Percentiles rank a stretch among this genome's conserved stretches.
These are phyloP conservation scores for Nasonia longicornis DNA, from an alignment of 1,140 invertebrate genomes.

Conservation along the genomic window DNA sequence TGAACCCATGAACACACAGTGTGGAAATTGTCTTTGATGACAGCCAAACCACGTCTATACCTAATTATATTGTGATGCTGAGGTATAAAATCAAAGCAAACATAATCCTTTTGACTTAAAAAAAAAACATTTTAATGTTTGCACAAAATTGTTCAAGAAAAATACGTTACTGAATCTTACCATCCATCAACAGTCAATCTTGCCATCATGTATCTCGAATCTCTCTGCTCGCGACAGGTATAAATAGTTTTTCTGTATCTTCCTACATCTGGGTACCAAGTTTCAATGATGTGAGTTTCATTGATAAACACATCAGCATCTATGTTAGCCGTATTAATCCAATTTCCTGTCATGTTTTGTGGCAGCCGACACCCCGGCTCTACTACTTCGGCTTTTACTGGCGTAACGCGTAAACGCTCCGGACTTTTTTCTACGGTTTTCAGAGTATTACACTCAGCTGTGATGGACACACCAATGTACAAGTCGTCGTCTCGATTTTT, in stretches of 20 bases:
- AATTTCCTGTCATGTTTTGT: slow-evolving; percentile 92
- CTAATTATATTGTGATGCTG: slow-evolving; percentile 96
- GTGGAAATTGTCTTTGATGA: slow-evolving; percentile 89
- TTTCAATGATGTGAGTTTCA: slow-evolving; percentile 96
- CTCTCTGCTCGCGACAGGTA: slow-evolving; percentile 91
- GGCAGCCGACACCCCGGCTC: slow-evolving; percentile 91
- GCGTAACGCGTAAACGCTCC: slow-evolving; percentile 87
- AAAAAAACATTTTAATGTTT: slow-evolving; percentile 3
- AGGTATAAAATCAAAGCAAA: slow-evolving; percentile 96
- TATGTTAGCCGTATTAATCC: slow-evolving; percentile 97
- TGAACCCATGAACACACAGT: slow-evolving; percentile 95
- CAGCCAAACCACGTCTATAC: slow-evolving; percentile 90
- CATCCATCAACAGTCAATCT: slow-evolving; percentile 95
- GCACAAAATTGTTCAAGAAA: not conserved
- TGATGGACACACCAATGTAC: slow-evolving; percentile 90
- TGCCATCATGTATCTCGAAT: slow-evolving; percentile 93
- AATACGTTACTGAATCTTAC: slow-evolving; percentile 66
- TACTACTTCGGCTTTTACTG: slow-evolving; percentile 88
- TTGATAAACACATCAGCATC: slow-evolving; percentile 95
- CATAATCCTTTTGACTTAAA: slow-evolving; percentile 93
- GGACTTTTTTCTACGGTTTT: slow-evolving; percentile 95
- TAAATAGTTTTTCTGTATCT: slow-evolving; percentile 91
- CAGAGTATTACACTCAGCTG: slow-evolving; percentile 90
- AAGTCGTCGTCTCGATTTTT: slow-evolving; percentile 95
- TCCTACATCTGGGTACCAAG: slow-evolving; percentile 91